Evolutionary conservation across 2,888 invertebrate genomes (phyloP), one percentile per base, ranked within the genome.

Genomic region (Patella pellucida): DNA sequence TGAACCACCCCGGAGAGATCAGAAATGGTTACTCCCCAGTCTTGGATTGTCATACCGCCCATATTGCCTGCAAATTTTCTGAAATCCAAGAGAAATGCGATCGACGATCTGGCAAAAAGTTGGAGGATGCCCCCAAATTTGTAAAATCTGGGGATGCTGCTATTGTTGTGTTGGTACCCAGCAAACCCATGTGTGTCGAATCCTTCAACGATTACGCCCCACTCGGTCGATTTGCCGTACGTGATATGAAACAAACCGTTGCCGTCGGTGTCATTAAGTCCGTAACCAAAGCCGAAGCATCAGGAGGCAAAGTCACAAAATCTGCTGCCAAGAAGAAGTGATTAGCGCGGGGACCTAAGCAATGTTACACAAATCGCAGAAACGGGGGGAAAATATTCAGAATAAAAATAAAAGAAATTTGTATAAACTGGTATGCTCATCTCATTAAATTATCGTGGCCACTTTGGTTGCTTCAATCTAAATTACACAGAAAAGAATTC

Each of bases 1-100:
- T 99, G 92, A 99, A 99, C 93, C 99, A 99, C 92, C 99, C 99
- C 84, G 99, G 99, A 90, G 97, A 99, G 93, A 99, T 99, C 92
- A 94, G 96, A 91, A 97, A 97, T 91, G 99, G 99, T 83, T 99
- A 99, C 93, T 97, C 98, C 82, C 99, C 99, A 81, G 99, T 99
- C 84, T 94, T 99, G 92, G 99, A 99, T 95, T 99, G 99, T 92
- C 99, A 99, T 95, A 99, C 99, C 80, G 98, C 99, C 89, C 99
- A 99, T 93, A 99, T 99, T 93, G 99, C 99, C 90, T 99, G 99
- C 94, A 99, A 98, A 93, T 99, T 99, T 93, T 94, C 95, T 76
- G 98, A 99, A 93, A 97, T 99, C 92, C 96, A 97, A 93, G 97
- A 98, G 92, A 99, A 99, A 93, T 96, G 96, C 85, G 99, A 99